phyloP scores from a whole-genome alignment of 2,888 invertebrate genomes.

The Drosophila algonquin region DNA sequence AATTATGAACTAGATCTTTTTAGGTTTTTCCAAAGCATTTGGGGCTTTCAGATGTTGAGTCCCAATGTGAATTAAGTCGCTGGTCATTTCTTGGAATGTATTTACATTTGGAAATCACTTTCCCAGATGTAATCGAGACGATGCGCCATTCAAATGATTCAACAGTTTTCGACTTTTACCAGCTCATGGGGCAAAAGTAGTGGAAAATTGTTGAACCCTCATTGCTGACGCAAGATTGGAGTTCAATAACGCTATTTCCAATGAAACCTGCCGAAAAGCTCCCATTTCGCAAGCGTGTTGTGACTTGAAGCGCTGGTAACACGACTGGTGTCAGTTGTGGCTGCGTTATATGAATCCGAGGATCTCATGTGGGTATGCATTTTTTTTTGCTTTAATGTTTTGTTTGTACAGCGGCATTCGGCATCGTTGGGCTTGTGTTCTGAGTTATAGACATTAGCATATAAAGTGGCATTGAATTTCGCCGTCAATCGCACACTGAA shows the following conservation, averaged over 20 bases:
- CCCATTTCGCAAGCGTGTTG: constrained; percentile 20
- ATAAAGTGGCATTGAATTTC: constrained; percentile 75
- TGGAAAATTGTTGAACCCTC: not conserved
- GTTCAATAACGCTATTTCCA: constrained; percentile 38
- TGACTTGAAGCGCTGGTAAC: constrained; percentile 1
- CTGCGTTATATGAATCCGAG: constrained; percentile 12
- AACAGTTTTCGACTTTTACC: constrained; percentile 44
- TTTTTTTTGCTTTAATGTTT: constrained; percentile 1
- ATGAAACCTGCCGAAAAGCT: constrained; percentile 33
- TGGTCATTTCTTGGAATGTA: not conserved
- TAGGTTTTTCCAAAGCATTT: too few species aligned
- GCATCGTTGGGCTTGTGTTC: constrained; percentile 20
- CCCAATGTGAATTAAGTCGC: not conserved
- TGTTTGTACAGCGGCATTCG: constrained; percentile 18
- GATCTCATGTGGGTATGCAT: constrained; percentile 21
- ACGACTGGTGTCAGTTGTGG: constrained; percentile 35
- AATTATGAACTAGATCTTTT: not conserved
- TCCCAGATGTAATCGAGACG: constrained; percentile 26
- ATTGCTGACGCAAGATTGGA: constrained; percentile 15
- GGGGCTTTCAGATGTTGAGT: not conserved
- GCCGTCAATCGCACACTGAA: constrained; percentile 62
- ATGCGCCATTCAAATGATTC: constrained; percentile 59
- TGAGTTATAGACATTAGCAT: constrained; percentile 46
- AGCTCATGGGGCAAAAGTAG: not conserved
- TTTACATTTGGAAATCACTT: not conserved